phyloP scores from a whole-genome alignment of 2,113 vertebrate species.

The Daphoenositta chrysoptera region DNA sequence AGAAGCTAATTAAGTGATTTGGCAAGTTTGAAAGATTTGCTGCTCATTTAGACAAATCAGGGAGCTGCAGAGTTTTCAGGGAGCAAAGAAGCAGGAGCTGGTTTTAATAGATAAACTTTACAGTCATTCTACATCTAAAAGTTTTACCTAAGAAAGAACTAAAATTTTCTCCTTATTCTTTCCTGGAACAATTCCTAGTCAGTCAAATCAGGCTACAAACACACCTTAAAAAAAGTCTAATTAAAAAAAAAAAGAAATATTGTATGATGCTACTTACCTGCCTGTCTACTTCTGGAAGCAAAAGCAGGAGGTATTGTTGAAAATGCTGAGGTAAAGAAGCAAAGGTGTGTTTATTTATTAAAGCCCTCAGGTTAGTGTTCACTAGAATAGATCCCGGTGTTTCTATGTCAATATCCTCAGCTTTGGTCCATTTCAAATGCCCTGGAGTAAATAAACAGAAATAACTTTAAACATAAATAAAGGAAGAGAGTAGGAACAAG shows the following conservation, averaged over 20 bases:
- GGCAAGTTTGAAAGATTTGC: neutral
- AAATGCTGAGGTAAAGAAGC: conserved; percentile 87
- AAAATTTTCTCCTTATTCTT: neutral
- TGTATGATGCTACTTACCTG: conserved; percentile 75
- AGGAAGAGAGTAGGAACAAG: neutral
- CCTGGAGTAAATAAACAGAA: conserved; percentile 75
- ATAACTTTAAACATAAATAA: conserved; percentile 55
- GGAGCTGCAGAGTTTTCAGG: neutral
- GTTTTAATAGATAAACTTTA: neutral
- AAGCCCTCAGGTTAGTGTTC: conserved; percentile 87
- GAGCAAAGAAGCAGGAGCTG: neutral
- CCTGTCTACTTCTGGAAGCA: conserved; percentile 86
- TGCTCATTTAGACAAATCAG: neutral
- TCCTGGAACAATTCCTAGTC: neutral
- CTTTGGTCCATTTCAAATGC: conserved; percentile 87
- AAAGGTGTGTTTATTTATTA: conserved; percentile 89
- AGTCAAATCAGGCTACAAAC: neutral
- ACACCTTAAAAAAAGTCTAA: neutral
- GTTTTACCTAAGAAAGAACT: neutral
- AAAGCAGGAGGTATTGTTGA: conserved; percentile 85
- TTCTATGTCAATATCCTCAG: conserved; percentile 89
- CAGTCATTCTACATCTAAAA: neutral
- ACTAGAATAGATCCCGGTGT: conserved; percentile 87
- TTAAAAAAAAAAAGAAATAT: conserved; percentile 8
- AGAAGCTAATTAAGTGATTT: neutral